A percentile compares a stretch with the other conserved stretches of the same genome.
Conservation (phyloP, 2,797 vertebrate species). For the Buphagus erythrorhynchus region DNA sequence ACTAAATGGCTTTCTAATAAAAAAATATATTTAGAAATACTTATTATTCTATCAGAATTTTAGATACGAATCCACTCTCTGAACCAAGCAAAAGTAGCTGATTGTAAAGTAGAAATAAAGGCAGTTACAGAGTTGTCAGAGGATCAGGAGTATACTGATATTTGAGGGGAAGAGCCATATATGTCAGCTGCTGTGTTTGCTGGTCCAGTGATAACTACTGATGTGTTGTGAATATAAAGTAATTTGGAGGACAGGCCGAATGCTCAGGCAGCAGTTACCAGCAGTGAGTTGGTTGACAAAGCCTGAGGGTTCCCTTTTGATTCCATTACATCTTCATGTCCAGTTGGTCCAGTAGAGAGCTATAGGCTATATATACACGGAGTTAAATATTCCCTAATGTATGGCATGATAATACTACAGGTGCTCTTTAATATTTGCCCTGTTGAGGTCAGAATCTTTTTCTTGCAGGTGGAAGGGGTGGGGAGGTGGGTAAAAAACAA, state of each 20-base stretch:
- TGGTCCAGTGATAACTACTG: background rate
- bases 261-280: background rate
- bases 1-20: background rate
- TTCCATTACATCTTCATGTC: background rate
- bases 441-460: background rate
- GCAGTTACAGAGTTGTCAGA: background rate
- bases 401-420: background rate
- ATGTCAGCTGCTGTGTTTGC: background rate
- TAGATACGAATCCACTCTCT: background rate
- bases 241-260: background rate
- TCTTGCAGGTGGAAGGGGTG: background rate
- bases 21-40: background rate
- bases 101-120: background rate
- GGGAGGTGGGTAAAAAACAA: background rate
- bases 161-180: background rate
- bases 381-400: background rate
- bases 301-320: rapidly evolving
- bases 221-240: background rate
- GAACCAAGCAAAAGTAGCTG: background rate
- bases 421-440: background rate
- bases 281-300: background rate
- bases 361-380: background rate
- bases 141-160: background rate
- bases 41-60: background rate
- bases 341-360: background rate